Evolutionary conservation across 1,140 invertebrate genomes (phyloP).

Genomic region (Lordiphosa mommai): DNA sequence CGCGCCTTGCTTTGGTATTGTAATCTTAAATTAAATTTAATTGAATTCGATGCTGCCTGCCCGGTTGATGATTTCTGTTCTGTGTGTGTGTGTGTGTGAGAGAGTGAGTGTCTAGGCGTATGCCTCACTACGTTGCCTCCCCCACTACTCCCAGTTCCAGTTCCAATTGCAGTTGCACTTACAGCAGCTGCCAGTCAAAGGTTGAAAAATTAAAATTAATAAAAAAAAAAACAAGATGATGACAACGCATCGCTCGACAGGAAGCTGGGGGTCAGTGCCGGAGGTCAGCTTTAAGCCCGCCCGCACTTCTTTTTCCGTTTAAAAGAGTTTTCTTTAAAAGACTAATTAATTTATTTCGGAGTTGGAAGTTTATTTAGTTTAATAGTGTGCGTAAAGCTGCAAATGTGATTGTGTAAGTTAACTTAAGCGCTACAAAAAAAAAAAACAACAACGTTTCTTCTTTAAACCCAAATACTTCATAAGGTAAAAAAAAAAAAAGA

Average conservation of each 20-base stretch:
- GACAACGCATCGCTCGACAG: constrained; percentile 39
- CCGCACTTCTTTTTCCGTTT: constrained; percentile 17
- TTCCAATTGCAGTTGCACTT: constrained; percentile 21
- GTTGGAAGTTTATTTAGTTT: background rate
- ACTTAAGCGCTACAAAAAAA: too few relatives aligned
- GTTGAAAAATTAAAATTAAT: constrained; percentile 72
- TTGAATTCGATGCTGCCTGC: constrained; percentile 71
- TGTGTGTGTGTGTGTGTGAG: constrained; percentile 10
- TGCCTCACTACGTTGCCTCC: background rate
- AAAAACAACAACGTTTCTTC: too few relatives aligned
- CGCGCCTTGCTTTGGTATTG: constrained; percentile 54
- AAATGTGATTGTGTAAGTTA: background rate
- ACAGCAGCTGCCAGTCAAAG: constrained; percentile 52
- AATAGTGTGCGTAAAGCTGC: background rate
- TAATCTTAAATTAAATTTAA: constrained; percentile 79
- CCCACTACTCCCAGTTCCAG: constrained; percentile 6
- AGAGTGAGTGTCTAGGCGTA: constrained; percentile 1
- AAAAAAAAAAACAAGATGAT: constrained; percentile 38
- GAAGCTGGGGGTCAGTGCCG: constrained; percentile 56
- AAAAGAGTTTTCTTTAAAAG: background rate
- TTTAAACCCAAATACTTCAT: too few relatives aligned
- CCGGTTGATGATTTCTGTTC: constrained; percentile 18
- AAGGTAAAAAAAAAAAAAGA: too few relatives aligned
- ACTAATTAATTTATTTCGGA: background rate
- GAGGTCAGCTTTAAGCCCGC: constrained; percentile 41